Conservation (phyloP, 2,113 vertebrate genomes). For the Melanotaenia duboulayi region DNA sequence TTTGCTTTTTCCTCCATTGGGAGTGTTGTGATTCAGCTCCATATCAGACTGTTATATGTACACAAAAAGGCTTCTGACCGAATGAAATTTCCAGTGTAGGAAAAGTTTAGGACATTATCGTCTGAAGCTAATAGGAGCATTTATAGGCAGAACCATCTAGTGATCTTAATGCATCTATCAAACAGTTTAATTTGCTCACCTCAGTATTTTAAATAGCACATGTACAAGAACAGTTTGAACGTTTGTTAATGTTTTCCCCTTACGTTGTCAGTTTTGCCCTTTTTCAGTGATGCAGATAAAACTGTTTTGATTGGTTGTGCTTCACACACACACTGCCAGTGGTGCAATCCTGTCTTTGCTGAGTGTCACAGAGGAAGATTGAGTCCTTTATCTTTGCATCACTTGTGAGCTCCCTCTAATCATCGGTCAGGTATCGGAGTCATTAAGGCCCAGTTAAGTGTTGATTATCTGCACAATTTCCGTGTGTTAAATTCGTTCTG, state of each 20-base stretch:
- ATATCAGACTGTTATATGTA: background rate
- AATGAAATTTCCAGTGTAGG: background rate
- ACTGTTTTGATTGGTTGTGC: too few species aligned
- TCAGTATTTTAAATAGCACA: too few species aligned
- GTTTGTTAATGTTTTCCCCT: too few species aligned
- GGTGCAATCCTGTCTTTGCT: too few species aligned
- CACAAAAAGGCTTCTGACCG: background rate
- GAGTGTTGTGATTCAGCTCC: background rate
- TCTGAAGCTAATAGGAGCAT: background rate
- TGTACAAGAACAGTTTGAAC: too few species aligned
- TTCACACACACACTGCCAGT: too few species aligned
- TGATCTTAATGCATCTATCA: too few species aligned
- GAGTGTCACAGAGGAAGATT: background rate
- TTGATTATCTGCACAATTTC: constrained; percentile 70
- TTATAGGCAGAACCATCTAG: background rate
- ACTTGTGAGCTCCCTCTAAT: constrained; percentile 34
- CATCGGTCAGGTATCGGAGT: constrained; percentile 51
- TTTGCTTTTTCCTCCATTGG: background rate
- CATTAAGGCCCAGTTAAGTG: constrained; percentile 55
- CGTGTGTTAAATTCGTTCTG: constrained; percentile 67
- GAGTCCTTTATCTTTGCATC: constrained; percentile 5
- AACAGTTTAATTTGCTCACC: too few species aligned
- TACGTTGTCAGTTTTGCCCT: too few species aligned
- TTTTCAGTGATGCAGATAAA: too few species aligned
- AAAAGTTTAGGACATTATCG: background rate